phyloP scores from a whole-genome alignment of 2,888 invertebrate genomes.

The Hylaea fasciaria region DNA sequence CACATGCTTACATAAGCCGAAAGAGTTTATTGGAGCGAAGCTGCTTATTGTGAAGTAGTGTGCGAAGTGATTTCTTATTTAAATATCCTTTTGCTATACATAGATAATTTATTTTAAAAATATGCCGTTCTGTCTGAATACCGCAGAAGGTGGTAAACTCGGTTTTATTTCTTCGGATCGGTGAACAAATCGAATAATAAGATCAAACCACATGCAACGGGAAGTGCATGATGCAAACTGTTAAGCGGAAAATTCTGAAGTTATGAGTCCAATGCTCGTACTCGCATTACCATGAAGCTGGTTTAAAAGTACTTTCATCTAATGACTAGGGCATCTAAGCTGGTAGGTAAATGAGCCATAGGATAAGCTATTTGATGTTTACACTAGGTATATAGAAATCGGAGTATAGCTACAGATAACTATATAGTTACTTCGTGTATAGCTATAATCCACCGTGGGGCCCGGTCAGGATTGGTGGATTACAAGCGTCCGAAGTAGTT shows the following conservation, averaged over 20 bases:
- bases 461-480: too few relatives aligned
- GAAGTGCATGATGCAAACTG: background rate
- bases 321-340: too few relatives aligned
- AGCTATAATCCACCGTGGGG: too few relatives aligned
- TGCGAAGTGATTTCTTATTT: slow-evolving; percentile 37
- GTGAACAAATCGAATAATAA: background rate
- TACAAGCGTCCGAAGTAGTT: too few relatives aligned
- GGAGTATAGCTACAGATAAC: too few relatives aligned
- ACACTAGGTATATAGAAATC: too few relatives aligned
- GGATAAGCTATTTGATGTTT: too few relatives aligned
- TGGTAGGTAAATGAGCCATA: too few relatives aligned
- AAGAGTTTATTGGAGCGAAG: slow-evolving; percentile 55
- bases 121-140: background rate
- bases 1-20: slow-evolving; percentile 60
- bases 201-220: slow-evolving; percentile 1
- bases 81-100: slow-evolving; percentile 21
- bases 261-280: too few relatives aligned
- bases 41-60: slow-evolving; percentile 44
- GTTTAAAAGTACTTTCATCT: too few relatives aligned
- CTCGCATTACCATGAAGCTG: too few relatives aligned
- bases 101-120: slow-evolving; percentile 6
- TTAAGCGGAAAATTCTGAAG: background rate
- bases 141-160: background rate
- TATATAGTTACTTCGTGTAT: too few relatives aligned
- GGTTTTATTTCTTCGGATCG: slow-evolving; percentile 4